Conservation (phyloP, 2,113 vertebrate species). For the Strix aluco region DNA sequence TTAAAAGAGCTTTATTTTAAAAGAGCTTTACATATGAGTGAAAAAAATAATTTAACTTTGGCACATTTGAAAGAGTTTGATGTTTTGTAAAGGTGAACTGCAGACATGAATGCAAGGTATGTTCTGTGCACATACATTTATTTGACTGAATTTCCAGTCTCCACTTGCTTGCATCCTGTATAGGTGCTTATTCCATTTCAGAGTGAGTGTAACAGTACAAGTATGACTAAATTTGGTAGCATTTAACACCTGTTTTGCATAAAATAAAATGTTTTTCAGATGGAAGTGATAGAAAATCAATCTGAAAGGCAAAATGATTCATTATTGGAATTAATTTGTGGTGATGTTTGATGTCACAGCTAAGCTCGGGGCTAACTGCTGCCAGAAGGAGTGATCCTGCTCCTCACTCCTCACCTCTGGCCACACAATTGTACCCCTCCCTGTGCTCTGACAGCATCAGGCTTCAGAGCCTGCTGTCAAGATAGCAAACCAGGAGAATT, state of each 20-base stretch:
- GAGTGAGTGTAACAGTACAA: neutral
- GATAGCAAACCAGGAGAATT: neutral
- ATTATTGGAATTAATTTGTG: neutral
- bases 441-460: neutral
- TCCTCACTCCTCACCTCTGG: neutral
- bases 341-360: neutral
- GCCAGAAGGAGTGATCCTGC: neutral
- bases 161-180: neutral
- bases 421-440: rapidly evolving
- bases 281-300: neutral
- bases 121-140: neutral
- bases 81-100: neutral
- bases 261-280: slow-evolving; percentile 33
- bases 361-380: neutral
- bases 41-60: neutral
- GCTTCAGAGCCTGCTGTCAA: neutral
- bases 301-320: slow-evolving; percentile 9
- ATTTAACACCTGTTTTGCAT: slow-evolving; percentile 14
- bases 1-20: neutral
- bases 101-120: neutral
- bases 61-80: neutral
- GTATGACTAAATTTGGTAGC: neutral
- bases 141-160: neutral
- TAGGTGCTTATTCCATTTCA: neutral
- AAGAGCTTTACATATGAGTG: neutral